These are phyloP conservation scores for Phalacrocorax brasilianus DNA, from an alignment of 2,113 vertebrate genomes.

Conservation along the genomic window DNA sequence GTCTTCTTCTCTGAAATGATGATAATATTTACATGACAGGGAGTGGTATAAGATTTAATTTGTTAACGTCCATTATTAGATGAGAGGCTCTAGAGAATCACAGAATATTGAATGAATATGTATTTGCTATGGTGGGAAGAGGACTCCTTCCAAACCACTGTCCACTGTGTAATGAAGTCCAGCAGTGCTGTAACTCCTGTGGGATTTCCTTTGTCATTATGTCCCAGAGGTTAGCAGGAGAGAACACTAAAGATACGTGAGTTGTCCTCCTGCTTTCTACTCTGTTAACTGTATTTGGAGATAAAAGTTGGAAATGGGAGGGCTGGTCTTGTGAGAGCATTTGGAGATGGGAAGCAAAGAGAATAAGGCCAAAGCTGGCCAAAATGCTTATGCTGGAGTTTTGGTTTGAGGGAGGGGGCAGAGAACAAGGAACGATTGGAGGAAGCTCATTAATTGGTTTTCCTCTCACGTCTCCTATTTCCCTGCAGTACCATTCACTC, in stretches of 20 bases:
- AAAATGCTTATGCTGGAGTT: neutral
- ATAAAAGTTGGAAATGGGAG: neutral
- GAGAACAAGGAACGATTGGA: neutral
- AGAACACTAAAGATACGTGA: neutral
- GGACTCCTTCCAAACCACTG: neutral
- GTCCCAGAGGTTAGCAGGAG: neutral
- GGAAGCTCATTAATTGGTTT: neutral
- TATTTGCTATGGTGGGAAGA: neutral
- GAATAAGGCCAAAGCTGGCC: neutral
- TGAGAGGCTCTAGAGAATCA: neutral
- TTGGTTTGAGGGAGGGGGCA: neutral
- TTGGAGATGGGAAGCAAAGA: neutral
- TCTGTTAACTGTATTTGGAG: neutral
- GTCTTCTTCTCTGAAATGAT: neutral
- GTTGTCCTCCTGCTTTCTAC: neutral
- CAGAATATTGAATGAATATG: neutral
- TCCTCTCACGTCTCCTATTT: constrained; percentile 26
- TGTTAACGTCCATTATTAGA: neutral
- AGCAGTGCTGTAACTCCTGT: neutral
- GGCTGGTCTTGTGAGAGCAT: neutral
- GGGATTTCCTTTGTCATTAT: neutral
- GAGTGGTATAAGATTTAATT: neutral
- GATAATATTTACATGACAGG: neutral
- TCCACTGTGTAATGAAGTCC: fast-evolving
- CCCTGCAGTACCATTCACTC: neutral